These are phyloP conservation scores for Microchrysa polita DNA, from an alignment of 2,888 invertebrate genomes.

Conservation along the genomic window DNA sequence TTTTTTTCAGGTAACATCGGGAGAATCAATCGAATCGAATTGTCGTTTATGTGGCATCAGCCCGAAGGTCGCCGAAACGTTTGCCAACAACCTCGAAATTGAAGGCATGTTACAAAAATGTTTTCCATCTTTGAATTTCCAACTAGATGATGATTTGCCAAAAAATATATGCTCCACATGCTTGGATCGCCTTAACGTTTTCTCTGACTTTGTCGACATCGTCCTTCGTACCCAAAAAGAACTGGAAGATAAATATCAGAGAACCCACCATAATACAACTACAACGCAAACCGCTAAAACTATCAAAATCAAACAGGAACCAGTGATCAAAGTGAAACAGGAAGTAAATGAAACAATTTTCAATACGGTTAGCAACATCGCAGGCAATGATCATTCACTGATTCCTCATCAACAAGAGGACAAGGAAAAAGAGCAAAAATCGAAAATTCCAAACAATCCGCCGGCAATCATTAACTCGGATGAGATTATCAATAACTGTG, in stretches of 20 bases:
- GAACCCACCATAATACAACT: constrained; percentile 9
- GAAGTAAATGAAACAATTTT: constrained; percentile 60
- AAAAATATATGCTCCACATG: constrained; percentile 60
- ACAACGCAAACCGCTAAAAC: constrained; percentile 52
- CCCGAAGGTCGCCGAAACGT: constrained; percentile 50
- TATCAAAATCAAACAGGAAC: constrained; percentile 63
- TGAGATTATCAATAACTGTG: constrained; percentile 63
- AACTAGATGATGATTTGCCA: constrained; percentile 60
- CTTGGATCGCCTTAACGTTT: constrained; percentile 57
- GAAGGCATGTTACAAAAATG: constrained; percentile 63
- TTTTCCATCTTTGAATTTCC: constrained; percentile 62
- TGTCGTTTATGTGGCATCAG: constrained; percentile 60
- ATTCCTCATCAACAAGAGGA: constrained; percentile 43
- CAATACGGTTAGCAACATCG: constrained; percentile 49
- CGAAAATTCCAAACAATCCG: constrained; percentile 59
- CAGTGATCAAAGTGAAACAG: constrained; percentile 62
- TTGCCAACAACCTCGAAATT: constrained; percentile 58
- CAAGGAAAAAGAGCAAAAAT: constrained; percentile 58
- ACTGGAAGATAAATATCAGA: constrained; percentile 57
- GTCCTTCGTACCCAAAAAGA: constrained; percentile 60
- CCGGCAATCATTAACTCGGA: constrained; percentile 60
- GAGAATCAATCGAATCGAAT: constrained; percentile 47
- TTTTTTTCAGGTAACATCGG: constrained; percentile 26
- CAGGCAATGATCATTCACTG: constrained; percentile 24
- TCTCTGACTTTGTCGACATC: constrained; percentile 61